Evolutionary conservation across 2,888 invertebrate species (phyloP).

Genomic region (Caradrina clavipalpis): DNA sequence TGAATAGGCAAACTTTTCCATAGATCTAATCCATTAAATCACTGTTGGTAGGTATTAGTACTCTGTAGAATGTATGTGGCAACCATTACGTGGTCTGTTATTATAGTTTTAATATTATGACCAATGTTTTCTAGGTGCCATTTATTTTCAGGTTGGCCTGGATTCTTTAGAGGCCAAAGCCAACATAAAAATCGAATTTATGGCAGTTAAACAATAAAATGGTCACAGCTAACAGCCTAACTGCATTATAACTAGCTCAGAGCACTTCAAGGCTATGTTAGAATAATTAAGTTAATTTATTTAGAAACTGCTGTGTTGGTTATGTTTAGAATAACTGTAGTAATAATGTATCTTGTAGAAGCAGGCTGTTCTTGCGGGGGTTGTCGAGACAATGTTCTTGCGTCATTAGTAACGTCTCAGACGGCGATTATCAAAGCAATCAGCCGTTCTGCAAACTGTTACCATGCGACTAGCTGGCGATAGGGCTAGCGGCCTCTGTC

Average conservation of each 20-base stretch:
- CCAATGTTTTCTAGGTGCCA: slow-evolving; percentile 36
- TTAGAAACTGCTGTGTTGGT: slow-evolving; percentile 40
- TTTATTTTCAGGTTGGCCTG: slow-evolving; percentile 45
- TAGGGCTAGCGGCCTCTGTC: slow-evolving; percentile 54
- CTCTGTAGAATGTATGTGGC: background rate
- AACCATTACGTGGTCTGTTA: background rate
- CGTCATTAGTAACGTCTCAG: slow-evolving; percentile 83
- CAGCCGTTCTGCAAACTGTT: slow-evolving; percentile 84
- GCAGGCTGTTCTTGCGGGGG: slow-evolving; percentile 68
- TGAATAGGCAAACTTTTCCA: background rate
- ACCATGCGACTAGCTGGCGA: slow-evolving; percentile 64
- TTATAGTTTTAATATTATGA: slow-evolving; percentile 7
- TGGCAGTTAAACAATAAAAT: slow-evolving; percentile 46
- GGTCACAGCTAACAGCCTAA: slow-evolving; percentile 43
- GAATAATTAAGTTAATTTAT: slow-evolving; percentile 49
- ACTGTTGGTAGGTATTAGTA: slow-evolving; percentile 4
- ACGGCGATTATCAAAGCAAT: slow-evolving; percentile 88
- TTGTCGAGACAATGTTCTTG: slow-evolving; percentile 80
- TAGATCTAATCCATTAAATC: background rate
- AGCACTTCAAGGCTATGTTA: slow-evolving; percentile 37
- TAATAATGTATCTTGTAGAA: slow-evolving; percentile 71
- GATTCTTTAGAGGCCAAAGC: slow-evolving; percentile 47
- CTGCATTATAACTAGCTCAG: slow-evolving; percentile 49
- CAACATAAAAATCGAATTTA: slow-evolving; percentile 49
- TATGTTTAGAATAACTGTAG: slow-evolving; percentile 55